Conservation (phyloP, 2,797 vertebrate genomes). For the Steatocranus sp. region DNA sequence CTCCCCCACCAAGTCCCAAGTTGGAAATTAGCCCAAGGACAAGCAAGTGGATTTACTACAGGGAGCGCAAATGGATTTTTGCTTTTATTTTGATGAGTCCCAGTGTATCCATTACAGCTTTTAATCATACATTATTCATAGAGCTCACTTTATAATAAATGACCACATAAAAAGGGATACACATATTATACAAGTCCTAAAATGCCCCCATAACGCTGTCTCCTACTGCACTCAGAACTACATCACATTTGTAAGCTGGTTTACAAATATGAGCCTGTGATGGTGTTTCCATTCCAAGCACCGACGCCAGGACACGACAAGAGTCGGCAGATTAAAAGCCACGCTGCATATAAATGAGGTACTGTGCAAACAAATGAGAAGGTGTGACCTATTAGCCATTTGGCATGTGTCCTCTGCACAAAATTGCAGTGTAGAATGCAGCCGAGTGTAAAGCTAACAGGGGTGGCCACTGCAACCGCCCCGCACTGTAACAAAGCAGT, state of each 20-base stretch:
- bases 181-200: conserved; percentile 69
- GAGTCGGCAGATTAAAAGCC: conserved; percentile 31
- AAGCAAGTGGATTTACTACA: conserved; percentile 72
- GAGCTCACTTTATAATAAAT: conserved; percentile 71
- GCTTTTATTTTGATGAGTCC: conserved; percentile 80
- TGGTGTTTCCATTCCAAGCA: conserved; percentile 19
- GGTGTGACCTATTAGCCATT: conserved; percentile 27
- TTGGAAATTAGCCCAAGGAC: conserved; percentile 80
- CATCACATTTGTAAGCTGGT: conserved; percentile 47
- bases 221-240: conserved; percentile 35
- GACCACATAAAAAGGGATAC: conserved; percentile 72
- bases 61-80: conserved; percentile 77
- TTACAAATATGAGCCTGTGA: conserved; percentile 47
- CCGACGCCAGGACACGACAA: conserved; percentile 6
- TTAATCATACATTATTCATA: conserved; percentile 80
- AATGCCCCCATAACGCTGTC: conserved; percentile 60
- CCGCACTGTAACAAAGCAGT: conserved; percentile 56
- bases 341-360: conserved; percentile 27
- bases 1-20: conserved; percentile 63
- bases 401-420: conserved; percentile 13
- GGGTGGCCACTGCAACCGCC: conserved; percentile 25
- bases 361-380: conserved; percentile 35
- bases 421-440: not conserved
- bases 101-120: conserved; percentile 76
- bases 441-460: conserved; percentile 22